Evolutionary conservation across 2,888 invertebrate genomes (phyloP).

Genomic region (Lasioglossum calceatum): DNA sequence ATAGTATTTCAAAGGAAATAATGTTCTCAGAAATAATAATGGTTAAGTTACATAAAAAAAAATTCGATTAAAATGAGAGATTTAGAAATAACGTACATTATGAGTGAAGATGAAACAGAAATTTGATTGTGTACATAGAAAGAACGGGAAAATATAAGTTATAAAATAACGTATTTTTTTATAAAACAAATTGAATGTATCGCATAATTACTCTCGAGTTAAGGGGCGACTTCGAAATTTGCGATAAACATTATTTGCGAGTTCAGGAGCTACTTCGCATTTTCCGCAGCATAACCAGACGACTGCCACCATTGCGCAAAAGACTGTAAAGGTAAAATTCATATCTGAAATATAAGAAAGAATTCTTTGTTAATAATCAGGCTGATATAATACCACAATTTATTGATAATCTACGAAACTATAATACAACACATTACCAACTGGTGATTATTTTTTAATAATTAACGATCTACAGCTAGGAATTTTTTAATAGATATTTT

Average conservation of each 20-base stretch:
- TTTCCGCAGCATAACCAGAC: conserved; percentile 67
- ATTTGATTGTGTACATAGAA: not conserved
- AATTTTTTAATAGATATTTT: not conserved
- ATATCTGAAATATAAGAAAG: conserved; percentile 60
- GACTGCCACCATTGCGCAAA: conserved; percentile 66
- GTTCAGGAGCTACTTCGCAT: conserved; percentile 67
- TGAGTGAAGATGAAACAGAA: not conserved
- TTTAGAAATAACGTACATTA: not conserved
- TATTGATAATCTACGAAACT: not conserved
- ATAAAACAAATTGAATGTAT: not conserved
- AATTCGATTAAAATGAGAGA: not conserved
- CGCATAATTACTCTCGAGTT: conserved; percentile 60
- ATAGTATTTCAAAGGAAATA: no score
- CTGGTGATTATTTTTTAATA: not conserved
- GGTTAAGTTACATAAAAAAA: not conserved
- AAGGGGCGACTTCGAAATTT: conserved; percentile 65
- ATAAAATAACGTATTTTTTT: not conserved
- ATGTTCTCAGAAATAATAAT: no score
- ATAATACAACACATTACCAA: not conserved
- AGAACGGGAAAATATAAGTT: not conserved
- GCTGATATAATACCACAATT: no score
- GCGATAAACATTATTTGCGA: conserved; percentile 62
- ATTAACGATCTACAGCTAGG: not conserved
- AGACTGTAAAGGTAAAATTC: conserved; percentile 65
- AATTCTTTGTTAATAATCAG: not conserved